These are phyloP conservation scores for Mercenaria mercenaria DNA, from an alignment of 1,140 invertebrate species.

Conservation along the genomic window DNA sequence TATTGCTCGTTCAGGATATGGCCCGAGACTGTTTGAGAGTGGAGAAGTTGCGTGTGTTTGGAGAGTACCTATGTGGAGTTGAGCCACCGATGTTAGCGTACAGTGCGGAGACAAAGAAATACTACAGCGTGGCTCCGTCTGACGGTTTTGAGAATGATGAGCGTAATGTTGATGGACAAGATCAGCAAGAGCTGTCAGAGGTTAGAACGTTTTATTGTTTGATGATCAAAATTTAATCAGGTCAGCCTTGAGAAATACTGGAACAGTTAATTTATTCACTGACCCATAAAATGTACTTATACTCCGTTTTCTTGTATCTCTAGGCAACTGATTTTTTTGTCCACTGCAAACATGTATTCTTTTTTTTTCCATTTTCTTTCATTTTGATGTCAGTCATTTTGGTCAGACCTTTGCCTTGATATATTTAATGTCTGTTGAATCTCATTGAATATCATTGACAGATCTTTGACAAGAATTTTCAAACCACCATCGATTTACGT, in stretches of 20 bases:
- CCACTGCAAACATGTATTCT: no score
- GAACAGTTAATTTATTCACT: neutral
- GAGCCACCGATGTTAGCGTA: constrained; percentile 92
- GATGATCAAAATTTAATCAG: neutral
- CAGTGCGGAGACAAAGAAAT: constrained; percentile 84
- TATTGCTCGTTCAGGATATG: constrained; percentile 79
- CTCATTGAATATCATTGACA: neutral
- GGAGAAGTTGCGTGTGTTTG: constrained; percentile 92
- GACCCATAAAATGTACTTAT: no score
- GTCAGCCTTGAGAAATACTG: neutral
- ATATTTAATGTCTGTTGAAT: neutral
- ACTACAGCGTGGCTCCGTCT: constrained; percentile 86
- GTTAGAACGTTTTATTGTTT: constrained; percentile 52
- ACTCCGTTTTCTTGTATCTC: no score
- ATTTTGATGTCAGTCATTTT: no score
- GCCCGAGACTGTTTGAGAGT: constrained; percentile 90
- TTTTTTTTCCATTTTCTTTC: no score
- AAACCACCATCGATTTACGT: constrained; percentile 32
- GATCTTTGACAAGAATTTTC: constrained; percentile 27
- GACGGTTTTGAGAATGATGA: constrained; percentile 88
- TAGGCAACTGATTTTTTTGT: no score
- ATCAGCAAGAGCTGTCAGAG: constrained; percentile 57
- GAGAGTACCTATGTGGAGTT: constrained; percentile 95
- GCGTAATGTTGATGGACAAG: neutral
- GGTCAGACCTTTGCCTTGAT: no score